Base-by-base conservation (phyloP, 2,888 invertebrate species). In the Thereva nobilitata region DNA sequence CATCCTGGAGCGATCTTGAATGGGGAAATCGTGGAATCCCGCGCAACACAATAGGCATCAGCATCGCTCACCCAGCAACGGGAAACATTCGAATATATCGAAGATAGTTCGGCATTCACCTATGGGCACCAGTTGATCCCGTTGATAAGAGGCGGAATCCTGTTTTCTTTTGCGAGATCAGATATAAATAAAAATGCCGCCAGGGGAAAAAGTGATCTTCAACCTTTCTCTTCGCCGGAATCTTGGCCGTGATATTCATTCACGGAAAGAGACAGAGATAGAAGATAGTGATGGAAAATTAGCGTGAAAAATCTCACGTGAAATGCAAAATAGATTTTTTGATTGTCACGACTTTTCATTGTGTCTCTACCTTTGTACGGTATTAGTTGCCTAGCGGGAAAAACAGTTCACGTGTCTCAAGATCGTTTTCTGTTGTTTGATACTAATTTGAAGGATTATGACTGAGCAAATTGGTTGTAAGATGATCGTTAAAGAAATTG, bases 301-400 rank as follows among this genome's bases (percentile, higher is more conserved):
- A 61, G 50, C 61, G 61, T 61, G 61, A 61, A 61, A 61, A 61
- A 40, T 61, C 40, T 61, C 49, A 61, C 50, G 61, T 49, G 41
- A 50, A 61, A 61, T 61, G 61, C 61, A 50, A 61, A 61, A 61
- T 61, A 61, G 50, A 50, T 61, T 41, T n/a, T 9, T 12, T 41
- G 50, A 23, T 61, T 38, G 61, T 61, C 61, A 61, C 61, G 61
- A 50, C 50, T 61, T 61, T 40, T 50, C 7, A 61, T 49, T 61
- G 61, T 61, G 23, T n/a, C 37, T 23, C 23, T 23, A 23, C 23
- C 1, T 23, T 23, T 23, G 23, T 23, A 23, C 23, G 23, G 23
- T 23, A 23, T 23, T 23, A 23, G 23, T 2, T 23, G 23, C 23
- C 23, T 23, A 23, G 23, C 23, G 23, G 23, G 23, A 23, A 23